Evolutionary conservation across 1,140 invertebrate genomes (phyloP).

Genomic region (Drosophila pseudoananassae): DNA sequence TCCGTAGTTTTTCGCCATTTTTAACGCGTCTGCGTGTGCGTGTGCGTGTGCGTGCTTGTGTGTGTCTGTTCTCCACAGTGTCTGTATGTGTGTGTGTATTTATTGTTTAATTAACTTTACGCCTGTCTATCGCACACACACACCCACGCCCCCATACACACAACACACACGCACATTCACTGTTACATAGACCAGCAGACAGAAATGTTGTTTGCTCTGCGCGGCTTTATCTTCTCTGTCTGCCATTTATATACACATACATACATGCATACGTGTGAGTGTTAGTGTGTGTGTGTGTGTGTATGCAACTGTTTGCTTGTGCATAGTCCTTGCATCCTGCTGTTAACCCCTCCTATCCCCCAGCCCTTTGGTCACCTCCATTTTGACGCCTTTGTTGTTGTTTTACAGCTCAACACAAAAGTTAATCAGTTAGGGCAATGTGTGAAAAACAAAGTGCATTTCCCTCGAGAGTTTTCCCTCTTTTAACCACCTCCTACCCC

Average conservation of each 20-base stretch:
- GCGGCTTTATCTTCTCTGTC: constrained; percentile 51
- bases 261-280: not conserved
- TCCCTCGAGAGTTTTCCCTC: constrained; percentile 25
- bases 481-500: not conserved
- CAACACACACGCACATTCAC: not conserved
- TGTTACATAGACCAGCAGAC: constrained; percentile 4
- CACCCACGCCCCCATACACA: constrained; percentile 24
- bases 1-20: constrained; percentile 81
- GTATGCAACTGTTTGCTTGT: constrained; percentile 23
- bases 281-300: constrained; percentile 12
- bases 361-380: not conserved
- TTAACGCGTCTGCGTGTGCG: constrained; percentile 62
- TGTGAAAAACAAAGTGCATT: constrained; percentile 83
- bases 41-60: constrained; percentile 5
- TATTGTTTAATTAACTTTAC: constrained; percentile 83
- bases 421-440: constrained; percentile 81
- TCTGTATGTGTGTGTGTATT: constrained; percentile 58
- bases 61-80: constrained; percentile 1
- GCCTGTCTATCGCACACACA: constrained; percentile 76
- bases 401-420: constrained; percentile 75
- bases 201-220: constrained; percentile 50
- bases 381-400: constrained; percentile 49
- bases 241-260: constrained; percentile 3
- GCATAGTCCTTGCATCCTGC: constrained; percentile 59
- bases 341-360: not conserved